Evolutionary conservation across 2,888 invertebrate genomes (phyloP), one percentile per base, ranked within the genome.

Genomic region (Pterostichus madidus): DNA sequence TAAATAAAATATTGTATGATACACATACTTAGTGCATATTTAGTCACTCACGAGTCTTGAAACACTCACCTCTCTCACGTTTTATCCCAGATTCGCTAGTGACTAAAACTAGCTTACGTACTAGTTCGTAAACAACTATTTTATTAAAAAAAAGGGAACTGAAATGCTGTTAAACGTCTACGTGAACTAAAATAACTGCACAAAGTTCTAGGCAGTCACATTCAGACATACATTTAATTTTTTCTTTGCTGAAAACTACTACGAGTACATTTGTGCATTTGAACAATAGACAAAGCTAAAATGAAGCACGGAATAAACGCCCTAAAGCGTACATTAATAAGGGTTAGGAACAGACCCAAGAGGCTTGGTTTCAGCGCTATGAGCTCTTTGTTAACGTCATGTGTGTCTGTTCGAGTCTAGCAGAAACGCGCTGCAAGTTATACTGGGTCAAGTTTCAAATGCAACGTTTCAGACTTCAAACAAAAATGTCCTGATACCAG

Each of bases 291-390:
- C 32, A 64, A 35, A 32, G 32, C 8, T 15, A 49, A 49, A 73
- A 73, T 49, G 49, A 73, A 73, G 44, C 49, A 31, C 77, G 32
- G 56, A 56, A 59, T 39, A 59, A 77, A 35, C 61, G 78, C 24
- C 46, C 15, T 61, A 61, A 61, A 61, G 78, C 44, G 78, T 5
- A 46, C 78, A 78, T 61, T 59, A 78, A 78, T 78, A 78, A 61
- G 78, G 78, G 61, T 61, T 78, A 61, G 78, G 39, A 35, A 17
- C 35, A 2, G 17, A 56, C 44, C 46, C 46, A 5, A 56, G 61
- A 78, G 61, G 56, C 31, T 10, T 13, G 35, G 17, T 44, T 78
- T 61, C 61, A 78, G 46, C 13, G 56, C 59, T 78, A 61, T 39
- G 56, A 53, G 53, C 32, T 24, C 77, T 77, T 77, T 77, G 77